Percentiles rank a stretch among this genome's conserved stretches.
These are phyloP conservation scores for Limnothrissa miodon DNA, from an alignment of 2,113 vertebrate species.

Conservation along the genomic window DNA sequence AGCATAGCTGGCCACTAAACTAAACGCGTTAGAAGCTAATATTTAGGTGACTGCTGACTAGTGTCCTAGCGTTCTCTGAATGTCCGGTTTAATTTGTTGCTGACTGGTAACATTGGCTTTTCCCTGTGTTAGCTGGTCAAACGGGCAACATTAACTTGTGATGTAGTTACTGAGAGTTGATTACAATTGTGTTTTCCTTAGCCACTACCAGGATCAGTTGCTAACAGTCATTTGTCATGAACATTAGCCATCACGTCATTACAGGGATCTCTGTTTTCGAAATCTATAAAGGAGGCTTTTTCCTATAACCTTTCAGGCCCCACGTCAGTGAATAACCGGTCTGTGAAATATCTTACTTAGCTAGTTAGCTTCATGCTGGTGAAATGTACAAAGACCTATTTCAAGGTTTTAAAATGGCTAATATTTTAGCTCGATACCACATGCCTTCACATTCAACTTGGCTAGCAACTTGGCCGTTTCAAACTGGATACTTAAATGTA, in stretches of 20 bases:
- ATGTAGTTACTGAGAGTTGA: not conserved
- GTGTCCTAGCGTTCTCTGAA: not conserved
- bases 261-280: not conserved
- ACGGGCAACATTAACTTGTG: not conserved
- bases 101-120: not conserved
- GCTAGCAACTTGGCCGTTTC: not conserved
- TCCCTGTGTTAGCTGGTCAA: not conserved
- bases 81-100: not conserved
- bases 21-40: not conserved
- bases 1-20: not conserved
- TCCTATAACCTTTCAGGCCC: not conserved
- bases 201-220: not conserved
- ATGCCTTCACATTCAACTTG: not conserved
- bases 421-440: not conserved
- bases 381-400: not conserved
- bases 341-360: not conserved
- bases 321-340: not conserved
- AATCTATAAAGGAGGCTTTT: not conserved
- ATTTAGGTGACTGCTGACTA: not conserved
- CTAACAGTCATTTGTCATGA: not conserved
- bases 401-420: not conserved
- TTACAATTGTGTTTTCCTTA: not conserved
- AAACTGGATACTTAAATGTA: not conserved
- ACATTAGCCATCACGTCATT: not conserved
- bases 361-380: not conserved